Evolutionary conservation across 2,888 invertebrate species (phyloP), one percentile per base, ranked within the genome.

Genomic region (Cinara cedri): DNA sequence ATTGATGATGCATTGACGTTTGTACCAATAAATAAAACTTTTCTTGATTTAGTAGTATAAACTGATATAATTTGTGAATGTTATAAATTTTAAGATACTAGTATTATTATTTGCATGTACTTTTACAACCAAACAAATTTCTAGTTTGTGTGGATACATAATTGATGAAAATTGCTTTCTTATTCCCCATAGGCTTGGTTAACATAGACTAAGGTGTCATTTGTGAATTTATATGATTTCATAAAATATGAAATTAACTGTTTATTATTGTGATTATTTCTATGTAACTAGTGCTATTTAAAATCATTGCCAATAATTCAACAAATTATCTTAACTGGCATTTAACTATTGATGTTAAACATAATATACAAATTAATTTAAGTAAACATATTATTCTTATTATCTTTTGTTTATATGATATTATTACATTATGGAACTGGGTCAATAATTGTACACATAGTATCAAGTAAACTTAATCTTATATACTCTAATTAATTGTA

Each of bases 351-450:
- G 3, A 34, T 34, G 34, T 34, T 6, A 54, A 63, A 65, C 19
- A 21, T 19, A 21, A 51, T 26, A 55, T 44, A 16, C 54, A 54
- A 42, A 13, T 13, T 34, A 34, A 34, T 42, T 42, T 54, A 63
- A 42, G 54, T 65, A 13, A 46, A 76, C n/a, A 49, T 57, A 49
- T 34, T 34, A 44, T 46, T 10, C 3, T 21, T 11, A 14, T 46
- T 72, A 46, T 49, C 46, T 46, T 60, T 46, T 49, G 46, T 60
- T 72, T 60, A 68, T 14, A 51, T 54, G 13, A 34, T 1, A 51
- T 8, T 46, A 16, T 65, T 44, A 76, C 26, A 66, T 44, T 44
- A 26, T 46, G 76, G 76, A 68, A 55, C 57, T 76, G 76, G 76
- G 66, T 76, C 46, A 34, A 57, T 76, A 68, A 24, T 68, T 76